phyloP scores from a whole-genome alignment of 2,888 invertebrate genomes.

The Phania funesta region DNA sequence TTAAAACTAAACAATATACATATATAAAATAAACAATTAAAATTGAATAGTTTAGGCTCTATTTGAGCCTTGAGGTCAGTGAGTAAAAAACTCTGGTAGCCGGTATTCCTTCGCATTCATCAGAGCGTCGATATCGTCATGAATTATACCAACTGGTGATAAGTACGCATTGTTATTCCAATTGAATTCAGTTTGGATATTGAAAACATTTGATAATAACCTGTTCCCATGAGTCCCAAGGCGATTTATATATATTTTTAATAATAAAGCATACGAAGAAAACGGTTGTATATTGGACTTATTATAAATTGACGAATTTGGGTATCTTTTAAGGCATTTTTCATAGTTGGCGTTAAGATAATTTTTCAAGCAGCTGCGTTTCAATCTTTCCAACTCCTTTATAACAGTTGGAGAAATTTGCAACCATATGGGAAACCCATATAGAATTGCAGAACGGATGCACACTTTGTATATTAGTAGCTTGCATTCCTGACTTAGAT shows the following conservation, averaged over 20 bases:
- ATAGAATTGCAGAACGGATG: not conserved
- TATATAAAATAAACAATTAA: not conserved
- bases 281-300: not conserved
- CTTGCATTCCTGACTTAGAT: not conserved
- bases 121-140: not conserved
- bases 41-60: not conserved
- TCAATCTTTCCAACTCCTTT: too few relatives aligned
- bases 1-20: constrained; percentile 14
- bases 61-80: not conserved
- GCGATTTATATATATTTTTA: not conserved
- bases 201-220: not conserved
- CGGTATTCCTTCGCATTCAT: not conserved
- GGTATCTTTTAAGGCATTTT: not conserved
- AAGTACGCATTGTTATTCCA: not conserved
- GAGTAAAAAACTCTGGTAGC: not conserved
- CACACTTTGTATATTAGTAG: constrained; percentile 16
- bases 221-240: not conserved
- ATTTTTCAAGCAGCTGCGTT: not conserved
- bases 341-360: not conserved
- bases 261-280: not conserved
- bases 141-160: not conserved
- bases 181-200: not conserved
- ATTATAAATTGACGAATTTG: not conserved
- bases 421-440: constrained; percentile 4
- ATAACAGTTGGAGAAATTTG: not conserved